Percentiles rank a stretch among this genome's conserved stretches.
Evolutionary conservation across 2,797 vertebrate genomes (phyloP).

Genomic region (Parambassis ranga): DNA sequence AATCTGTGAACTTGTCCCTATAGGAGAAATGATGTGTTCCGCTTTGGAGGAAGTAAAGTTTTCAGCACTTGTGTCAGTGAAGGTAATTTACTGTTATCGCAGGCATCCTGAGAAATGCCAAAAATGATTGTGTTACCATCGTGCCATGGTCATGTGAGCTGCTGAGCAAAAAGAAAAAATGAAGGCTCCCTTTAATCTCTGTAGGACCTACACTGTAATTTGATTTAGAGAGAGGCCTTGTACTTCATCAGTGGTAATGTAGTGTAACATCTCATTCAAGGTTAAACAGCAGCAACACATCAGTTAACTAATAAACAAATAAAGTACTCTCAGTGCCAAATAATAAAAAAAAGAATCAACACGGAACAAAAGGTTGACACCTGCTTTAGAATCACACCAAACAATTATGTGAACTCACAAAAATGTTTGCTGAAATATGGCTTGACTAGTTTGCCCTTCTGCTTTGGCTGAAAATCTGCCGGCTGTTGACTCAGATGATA

Average conservation of each 20-base stretch:
- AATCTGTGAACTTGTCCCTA: background rate
- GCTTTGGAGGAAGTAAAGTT: background rate
- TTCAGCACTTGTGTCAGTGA: background rate
- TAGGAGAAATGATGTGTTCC: background rate
- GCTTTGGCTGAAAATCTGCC: background rate
- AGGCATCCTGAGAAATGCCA: background rate
- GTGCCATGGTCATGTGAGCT: background rate
- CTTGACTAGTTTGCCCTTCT: background rate
- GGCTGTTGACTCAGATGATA: constrained; percentile 24
- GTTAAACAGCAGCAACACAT: background rate
- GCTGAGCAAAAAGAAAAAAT: background rate
- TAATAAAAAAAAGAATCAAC: no score
- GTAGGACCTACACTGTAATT: background rate
- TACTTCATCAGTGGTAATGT: background rate
- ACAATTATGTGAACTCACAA: background rate
- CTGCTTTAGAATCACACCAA: background rate
- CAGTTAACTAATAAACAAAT: background rate
- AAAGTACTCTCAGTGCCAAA: no score
- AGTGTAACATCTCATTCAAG: background rate
- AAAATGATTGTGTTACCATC: background rate
- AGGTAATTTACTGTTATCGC: background rate
- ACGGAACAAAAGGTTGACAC: constrained; percentile 20
- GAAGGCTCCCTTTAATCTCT: background rate
- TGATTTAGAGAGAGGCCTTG: background rate
- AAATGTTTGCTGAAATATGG: constrained; percentile 20